A percentile compares a stretch with the other conserved stretches of the same genome.
These are phyloP conservation scores for Desmophyllum pertusum DNA, from an alignment of 92 coral and sea anemone genomes.

Conservation along the genomic window DNA sequence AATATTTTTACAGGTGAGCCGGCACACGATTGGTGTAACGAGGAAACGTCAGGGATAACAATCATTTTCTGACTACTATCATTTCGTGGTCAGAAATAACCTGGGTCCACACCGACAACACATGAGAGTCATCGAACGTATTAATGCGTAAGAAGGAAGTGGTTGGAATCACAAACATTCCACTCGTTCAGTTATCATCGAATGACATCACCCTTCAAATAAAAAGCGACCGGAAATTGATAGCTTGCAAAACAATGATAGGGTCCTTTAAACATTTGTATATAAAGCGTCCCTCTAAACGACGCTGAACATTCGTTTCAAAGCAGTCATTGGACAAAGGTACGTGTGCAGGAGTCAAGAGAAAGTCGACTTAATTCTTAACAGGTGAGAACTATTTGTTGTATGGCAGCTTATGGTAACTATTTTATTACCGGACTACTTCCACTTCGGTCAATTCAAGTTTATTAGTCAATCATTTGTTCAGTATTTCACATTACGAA, in stretches of 20 bases:
- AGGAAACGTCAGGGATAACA: not conserved
- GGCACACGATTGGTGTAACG: not conserved
- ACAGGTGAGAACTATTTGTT: not conserved
- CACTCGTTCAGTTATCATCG: slow-evolving; percentile 5
- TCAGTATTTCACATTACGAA: not conserved
- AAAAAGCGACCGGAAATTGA: slow-evolving; percentile 29
- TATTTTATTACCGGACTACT: not conserved
- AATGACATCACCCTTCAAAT: slow-evolving; percentile 23
- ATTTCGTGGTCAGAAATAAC: not conserved
- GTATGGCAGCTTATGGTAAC: not conserved
- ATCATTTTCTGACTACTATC: not conserved
- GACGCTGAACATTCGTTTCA: not conserved
- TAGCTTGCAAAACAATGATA: not conserved
- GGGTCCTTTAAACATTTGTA: slow-evolving; percentile 24
- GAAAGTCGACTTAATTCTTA: not conserved
- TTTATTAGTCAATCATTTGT: too few relatives aligned
- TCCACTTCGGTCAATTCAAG: not conserved
- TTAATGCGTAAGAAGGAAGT: slow-evolving; percentile 9
- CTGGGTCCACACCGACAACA: not conserved
- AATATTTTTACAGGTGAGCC: not conserved
- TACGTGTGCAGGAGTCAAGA: not conserved
- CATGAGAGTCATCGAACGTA: not conserved
- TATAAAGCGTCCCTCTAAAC: not conserved
- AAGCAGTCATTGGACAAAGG: not conserved
- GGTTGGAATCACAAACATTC: slow-evolving; percentile 23